Conservation (phyloP, 1,140 invertebrate genomes). For the Andricus grossulariae region DNA sequence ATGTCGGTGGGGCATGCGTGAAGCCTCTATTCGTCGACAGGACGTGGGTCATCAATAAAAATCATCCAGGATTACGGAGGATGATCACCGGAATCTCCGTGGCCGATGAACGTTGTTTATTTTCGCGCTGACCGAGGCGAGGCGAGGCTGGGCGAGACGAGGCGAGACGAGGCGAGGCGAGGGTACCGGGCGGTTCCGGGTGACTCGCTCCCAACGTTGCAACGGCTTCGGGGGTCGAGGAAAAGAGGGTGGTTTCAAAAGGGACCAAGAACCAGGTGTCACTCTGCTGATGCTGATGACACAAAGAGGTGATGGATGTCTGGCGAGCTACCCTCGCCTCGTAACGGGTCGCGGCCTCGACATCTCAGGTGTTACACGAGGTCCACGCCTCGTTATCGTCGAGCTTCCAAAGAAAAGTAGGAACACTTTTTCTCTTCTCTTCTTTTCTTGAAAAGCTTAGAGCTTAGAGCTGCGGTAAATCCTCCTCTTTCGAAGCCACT, state of each 20-base stretch:
- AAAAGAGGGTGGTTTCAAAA: slow-evolving; percentile 52
- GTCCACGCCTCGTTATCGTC: slow-evolving; percentile 60
- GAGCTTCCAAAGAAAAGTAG: slow-evolving; percentile 40
- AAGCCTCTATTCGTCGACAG: neutral
- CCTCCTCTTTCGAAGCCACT: neutral
- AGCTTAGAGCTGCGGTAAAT: slow-evolving; percentile 5
- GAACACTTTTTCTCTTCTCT: slow-evolving; percentile 34
- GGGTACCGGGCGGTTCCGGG: slow-evolving; percentile 43
- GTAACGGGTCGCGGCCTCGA: slow-evolving; percentile 47
- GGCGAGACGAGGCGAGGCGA: slow-evolving; percentile 22
- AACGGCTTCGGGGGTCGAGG: slow-evolving; percentile 32
- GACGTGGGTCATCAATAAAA: slow-evolving; percentile 53
- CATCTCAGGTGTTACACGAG: slow-evolving; percentile 60
- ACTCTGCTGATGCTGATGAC: slow-evolving; percentile 43
- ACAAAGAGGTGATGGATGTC: slow-evolving; percentile 61
- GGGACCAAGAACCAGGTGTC: slow-evolving; percentile 60
- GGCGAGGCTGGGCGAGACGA: slow-evolving; percentile 35
- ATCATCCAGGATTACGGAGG: slow-evolving; percentile 47
- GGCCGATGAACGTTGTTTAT: slow-evolving; percentile 55
- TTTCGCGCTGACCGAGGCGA: slow-evolving; percentile 35
- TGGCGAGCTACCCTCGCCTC: slow-evolving; percentile 49
- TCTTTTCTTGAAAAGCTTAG: neutral
- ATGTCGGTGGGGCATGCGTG: no score
- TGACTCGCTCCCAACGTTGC: slow-evolving; percentile 34
- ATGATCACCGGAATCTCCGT: slow-evolving; percentile 41